Percentiles rank a stretch among this genome's conserved stretches.
Conservation (phyloP, 2,113 vertebrate genomes). For the Odobenus rosmarus region DNA sequence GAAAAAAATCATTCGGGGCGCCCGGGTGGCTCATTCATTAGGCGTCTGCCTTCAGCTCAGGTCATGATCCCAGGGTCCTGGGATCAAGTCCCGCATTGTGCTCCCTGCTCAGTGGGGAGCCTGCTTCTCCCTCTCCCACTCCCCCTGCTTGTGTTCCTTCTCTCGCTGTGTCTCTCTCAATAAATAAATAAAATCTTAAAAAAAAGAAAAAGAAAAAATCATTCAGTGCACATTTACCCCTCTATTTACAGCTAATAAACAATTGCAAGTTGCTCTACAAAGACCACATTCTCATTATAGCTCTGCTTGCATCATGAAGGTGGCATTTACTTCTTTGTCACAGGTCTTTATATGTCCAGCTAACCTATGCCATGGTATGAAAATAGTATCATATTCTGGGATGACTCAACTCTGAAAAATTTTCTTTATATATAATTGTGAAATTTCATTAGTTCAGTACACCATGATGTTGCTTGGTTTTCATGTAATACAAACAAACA, state of each 20-base stretch:
- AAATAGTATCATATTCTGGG: not conserved
- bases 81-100: no score
- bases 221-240: not conserved
- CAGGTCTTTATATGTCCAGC: not conserved
- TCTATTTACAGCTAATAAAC: not conserved
- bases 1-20: not conserved
- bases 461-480: not conserved
- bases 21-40: no score
- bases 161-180: no score
- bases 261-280: not conserved
- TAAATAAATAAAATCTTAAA: no score
- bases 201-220: not conserved
- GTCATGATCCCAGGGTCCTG: no score
- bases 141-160: no score
- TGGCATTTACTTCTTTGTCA: not conserved
- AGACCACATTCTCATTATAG: not conserved
- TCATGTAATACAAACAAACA: not conserved
- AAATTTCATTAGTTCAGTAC: not conserved
- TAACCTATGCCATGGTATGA: not conserved
- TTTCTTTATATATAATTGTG: not conserved
- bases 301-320: not conserved
- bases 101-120: no score
- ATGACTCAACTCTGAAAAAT: not conserved
- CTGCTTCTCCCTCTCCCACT: no score
- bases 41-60: no score